phyloP scores from a whole-genome alignment of 2,888 invertebrate genomes.

The Nudaria mundana region DNA sequence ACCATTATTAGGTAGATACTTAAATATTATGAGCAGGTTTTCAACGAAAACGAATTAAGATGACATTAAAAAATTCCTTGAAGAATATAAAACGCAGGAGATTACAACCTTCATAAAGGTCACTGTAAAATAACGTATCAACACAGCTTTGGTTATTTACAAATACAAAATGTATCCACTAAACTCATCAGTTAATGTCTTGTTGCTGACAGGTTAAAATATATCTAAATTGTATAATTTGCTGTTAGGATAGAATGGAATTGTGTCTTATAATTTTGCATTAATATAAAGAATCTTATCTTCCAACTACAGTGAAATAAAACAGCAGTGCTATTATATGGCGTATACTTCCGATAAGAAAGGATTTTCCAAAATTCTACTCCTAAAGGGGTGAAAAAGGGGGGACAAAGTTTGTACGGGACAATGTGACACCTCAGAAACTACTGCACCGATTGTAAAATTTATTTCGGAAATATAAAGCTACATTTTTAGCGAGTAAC shows the following conservation, averaged over 20 bases:
- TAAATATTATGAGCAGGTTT: neutral
- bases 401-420: no score
- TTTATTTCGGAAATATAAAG: no score
- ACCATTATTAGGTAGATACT: neutral
- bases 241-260: neutral
- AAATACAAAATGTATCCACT: neutral
- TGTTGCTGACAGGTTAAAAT: neutral
- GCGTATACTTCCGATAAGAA: no score
- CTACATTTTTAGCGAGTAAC: no score
- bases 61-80: neutral
- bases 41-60: neutral
- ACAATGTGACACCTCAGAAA: no score
- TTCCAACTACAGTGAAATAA: no score
- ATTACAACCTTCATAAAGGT: slow-evolving; percentile 1
- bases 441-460: no score
- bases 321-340: neutral
- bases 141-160: neutral
- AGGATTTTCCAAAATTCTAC: no score
- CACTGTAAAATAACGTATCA: neutral
- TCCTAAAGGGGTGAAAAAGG: no score
- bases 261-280: no score
- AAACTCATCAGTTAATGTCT: neutral
- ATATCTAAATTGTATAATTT: neutral
- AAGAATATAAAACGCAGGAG: slow-evolving; percentile 1
- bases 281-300: no score